Evolutionary conservation across 2,113 vertebrate genomes (phyloP).

Genomic region (Epinephelus moara): DNA sequence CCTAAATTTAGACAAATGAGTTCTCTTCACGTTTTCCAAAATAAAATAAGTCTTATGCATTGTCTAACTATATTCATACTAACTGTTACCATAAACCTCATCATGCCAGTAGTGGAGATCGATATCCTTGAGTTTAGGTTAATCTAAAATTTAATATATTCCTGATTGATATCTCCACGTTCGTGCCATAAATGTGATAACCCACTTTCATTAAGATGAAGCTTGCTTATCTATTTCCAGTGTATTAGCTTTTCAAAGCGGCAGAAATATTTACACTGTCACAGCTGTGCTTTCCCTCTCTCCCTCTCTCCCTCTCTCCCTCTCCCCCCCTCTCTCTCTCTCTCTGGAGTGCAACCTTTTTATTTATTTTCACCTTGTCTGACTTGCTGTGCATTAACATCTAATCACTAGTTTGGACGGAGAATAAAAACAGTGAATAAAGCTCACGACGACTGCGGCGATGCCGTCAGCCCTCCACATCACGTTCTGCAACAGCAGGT

Average conservation of each 20-base stretch:
- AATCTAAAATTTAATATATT: background rate
- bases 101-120: background rate
- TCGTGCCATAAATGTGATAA: background rate
- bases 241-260: constrained; percentile 18
- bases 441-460: background rate
- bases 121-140: background rate
- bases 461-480: constrained; percentile 14
- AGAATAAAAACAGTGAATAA: constrained; percentile 20
- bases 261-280: constrained; percentile 11
- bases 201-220: background rate
- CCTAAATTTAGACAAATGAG: background rate
- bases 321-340: too few relatives aligned
- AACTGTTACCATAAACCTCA: background rate
- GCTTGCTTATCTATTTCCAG: background rate
- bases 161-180: background rate
- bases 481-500: constrained; percentile 56
- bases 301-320: too few relatives aligned
- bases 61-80: background rate
- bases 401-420: constrained; percentile 13
- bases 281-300: background rate
- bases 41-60: background rate
- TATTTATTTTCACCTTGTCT: constrained; percentile 36
- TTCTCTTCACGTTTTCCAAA: background rate
- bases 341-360: background rate
- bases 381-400: constrained; percentile 34